Evolutionary conservation across 2,888 invertebrate species (phyloP).

Genomic region (Lasioglossum malachurum): DNA sequence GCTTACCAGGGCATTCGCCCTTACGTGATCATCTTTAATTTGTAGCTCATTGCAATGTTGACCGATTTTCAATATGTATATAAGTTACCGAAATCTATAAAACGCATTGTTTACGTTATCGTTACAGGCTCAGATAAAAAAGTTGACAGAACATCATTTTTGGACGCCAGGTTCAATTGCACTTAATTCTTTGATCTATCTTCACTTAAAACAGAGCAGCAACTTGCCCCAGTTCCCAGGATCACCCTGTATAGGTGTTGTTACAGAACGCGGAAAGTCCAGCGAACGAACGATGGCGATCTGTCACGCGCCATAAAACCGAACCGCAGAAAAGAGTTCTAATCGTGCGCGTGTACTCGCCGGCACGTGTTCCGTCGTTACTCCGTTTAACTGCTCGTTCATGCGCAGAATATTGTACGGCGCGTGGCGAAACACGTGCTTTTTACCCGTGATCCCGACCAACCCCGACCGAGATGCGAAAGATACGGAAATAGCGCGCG

Average conservation of each 20-base stretch:
- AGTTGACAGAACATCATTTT: too few species aligned
- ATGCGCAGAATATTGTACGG: conserved; percentile 48
- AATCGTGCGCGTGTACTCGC: not conserved
- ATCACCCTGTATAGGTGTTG: not conserved
- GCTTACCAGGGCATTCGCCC: too few species aligned
- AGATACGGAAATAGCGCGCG: not conserved
- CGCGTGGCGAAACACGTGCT: conserved; percentile 67
- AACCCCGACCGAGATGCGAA: not conserved
- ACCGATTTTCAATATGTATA: too few species aligned
- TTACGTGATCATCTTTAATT: too few species aligned
- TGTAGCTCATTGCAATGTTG: too few species aligned
- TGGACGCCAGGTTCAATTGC: too few species aligned
- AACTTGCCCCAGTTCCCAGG: too few species aligned
- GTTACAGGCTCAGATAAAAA: too few species aligned
- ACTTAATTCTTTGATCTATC: too few species aligned
- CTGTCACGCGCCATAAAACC: not conserved
- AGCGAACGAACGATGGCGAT: not conserved
- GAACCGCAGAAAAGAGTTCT: conserved; percentile 1
- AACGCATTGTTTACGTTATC: too few species aligned
- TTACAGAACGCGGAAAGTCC: not conserved
- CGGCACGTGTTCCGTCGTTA: not conserved
- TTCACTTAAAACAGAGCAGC: too few species aligned
- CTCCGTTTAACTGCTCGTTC: conserved; percentile 2
- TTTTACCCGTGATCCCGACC: not conserved
- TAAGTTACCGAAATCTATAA: too few species aligned